Base-by-base conservation (phyloP, 2,888 invertebrate species). In the Rhynchonema sp. region DNA sequence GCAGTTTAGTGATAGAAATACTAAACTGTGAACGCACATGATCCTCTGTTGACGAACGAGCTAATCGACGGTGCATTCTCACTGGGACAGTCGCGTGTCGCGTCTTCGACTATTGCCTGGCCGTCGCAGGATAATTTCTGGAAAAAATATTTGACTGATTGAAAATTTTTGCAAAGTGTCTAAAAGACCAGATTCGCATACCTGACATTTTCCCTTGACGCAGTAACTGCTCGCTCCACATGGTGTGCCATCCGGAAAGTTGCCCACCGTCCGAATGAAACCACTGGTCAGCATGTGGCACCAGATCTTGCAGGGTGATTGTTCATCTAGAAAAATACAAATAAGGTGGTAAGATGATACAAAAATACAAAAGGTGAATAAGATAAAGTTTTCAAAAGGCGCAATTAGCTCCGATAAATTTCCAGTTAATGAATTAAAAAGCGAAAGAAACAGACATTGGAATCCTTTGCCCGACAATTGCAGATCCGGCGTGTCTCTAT, bases 201-300 rank as follows among this genome's bases (percentile, higher is more conserved):
- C 60, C 57, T 28, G 56, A 46, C 61, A 61, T 13, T 28, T 3
- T 1, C 61, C 70, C 57, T 69, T 69, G 55, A 70, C 64, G 58
- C 70, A 70, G 61, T 60, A 69, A n/a, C 63, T 63, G 38, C 62
- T 62, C 13, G 26, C 30, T 13, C 68, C 70, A 62, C 70, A 70
- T 0, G 69, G 69, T 20, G 68, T 67, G 30, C 70, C 70, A 59
- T 70, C 70, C 9, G 70, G 70, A 59, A 68, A 69, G 57, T 68
- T 67, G 27, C 65, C 64, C 17, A 69, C 66, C 0, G 69, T 65
- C 20, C 69, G 62, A 27, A 69, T 67, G 58, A 57, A 49, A 17
- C 49, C 49, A 6, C 13, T 49, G 13, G 49, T 49, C 3, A 3
- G 49, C 49, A 30, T 61, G 49, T 49, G 61, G 28, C 61, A 61